These are phyloP conservation scores for Chrysocyon brachyurus DNA, from an alignment of 2,797 vertebrate genomes.

Conservation along the genomic window DNA sequence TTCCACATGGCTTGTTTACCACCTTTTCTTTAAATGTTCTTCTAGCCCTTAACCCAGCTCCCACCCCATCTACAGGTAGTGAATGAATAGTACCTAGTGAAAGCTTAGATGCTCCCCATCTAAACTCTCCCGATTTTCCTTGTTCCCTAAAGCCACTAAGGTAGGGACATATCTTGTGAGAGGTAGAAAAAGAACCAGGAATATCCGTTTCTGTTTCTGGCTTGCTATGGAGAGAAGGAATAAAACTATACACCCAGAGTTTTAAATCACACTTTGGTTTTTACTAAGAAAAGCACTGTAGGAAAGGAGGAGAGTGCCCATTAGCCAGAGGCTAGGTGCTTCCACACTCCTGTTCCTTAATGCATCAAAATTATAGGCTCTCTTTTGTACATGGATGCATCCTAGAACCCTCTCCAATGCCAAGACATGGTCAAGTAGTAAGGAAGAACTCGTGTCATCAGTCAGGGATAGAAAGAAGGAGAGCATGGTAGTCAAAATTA, in stretches of 20 bases:
- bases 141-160: neutral
- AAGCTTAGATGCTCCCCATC: neutral
- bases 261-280: slow-evolving; percentile 60
- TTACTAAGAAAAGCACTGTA: slow-evolving; percentile 2
- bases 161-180: neutral
- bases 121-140: neutral
- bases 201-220: slow-evolving; percentile 37
- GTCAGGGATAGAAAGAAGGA: neutral
- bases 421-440: neutral
- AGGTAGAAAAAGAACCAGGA: neutral
- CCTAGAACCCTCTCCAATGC: neutral
- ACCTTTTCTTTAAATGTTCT: slow-evolving; percentile 39
- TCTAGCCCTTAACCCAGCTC: neutral
- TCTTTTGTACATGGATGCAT: neutral
- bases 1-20: neutral
- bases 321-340: neutral
- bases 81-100: neutral
- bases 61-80: neutral
- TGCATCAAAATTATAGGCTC: neutral
- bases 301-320: neutral
- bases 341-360: neutral
- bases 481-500: neutral
- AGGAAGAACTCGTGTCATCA: neutral
- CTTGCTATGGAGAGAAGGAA: slow-evolving; percentile 47
- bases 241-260: neutral